Conservation (phyloP, 1,140 invertebrate genomes). For the Drosophila repleta region DNA sequence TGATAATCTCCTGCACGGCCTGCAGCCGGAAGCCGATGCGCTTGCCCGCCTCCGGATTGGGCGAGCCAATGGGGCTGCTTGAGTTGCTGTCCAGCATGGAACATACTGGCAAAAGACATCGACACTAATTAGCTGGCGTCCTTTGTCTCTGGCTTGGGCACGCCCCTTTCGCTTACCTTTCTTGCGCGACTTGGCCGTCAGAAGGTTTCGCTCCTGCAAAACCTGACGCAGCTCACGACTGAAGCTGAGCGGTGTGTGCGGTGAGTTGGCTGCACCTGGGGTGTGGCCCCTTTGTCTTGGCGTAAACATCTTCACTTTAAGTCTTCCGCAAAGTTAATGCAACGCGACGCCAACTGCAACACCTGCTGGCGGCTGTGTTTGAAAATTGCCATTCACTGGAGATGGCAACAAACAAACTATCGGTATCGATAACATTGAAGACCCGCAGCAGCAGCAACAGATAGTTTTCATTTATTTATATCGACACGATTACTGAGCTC, state of each 20-base stretch:
- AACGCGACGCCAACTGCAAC: slow-evolving; percentile 58
- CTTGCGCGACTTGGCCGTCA: slow-evolving; percentile 86
- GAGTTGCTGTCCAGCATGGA: slow-evolving; percentile 67
- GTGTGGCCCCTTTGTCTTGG: slow-evolving; percentile 48
- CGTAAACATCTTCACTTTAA: slow-evolving; percentile 57
- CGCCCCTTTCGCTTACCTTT: slow-evolving; percentile 84
- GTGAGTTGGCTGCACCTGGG: slow-evolving; percentile 39
- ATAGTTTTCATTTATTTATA: neutral
- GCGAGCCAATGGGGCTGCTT: slow-evolving; percentile 71
- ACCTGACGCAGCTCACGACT: slow-evolving; percentile 86
- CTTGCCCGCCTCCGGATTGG: slow-evolving; percentile 83
- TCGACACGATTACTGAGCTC: no score
- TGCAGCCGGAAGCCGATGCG: slow-evolving; percentile 84
- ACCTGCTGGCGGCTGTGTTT: slow-evolving; percentile 62
- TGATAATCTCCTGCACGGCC: slow-evolving; percentile 88
- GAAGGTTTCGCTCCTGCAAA: slow-evolving; percentile 87
- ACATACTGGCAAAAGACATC: slow-evolving; percentile 42
- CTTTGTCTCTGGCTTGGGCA: neutral
- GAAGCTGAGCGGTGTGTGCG: slow-evolving; percentile 85
- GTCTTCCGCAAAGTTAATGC: slow-evolving; percentile 28
- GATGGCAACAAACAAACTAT: neutral
- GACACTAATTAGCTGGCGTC: neutral
- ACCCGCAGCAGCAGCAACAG: neutral
- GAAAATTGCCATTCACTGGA: slow-evolving; percentile 34
- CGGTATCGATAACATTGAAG: neutral